These are phyloP conservation scores for Pyrrhosoma nymphula DNA, from an alignment of 2,888 invertebrate species.

Conservation along the genomic window DNA sequence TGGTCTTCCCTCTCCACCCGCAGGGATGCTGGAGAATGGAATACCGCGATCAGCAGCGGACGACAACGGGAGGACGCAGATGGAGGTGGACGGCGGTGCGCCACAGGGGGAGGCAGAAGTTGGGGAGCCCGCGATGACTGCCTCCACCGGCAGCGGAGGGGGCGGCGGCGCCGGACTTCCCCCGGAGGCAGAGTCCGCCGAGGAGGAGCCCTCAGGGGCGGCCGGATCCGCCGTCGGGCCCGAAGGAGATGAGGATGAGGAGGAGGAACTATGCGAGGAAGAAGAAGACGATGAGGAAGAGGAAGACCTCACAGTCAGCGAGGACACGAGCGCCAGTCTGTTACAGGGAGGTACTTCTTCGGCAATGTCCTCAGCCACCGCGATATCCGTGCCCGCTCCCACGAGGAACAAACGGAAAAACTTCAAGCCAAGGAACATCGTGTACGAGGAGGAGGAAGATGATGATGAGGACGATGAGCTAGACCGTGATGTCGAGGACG, in stretches of 20 bases:
- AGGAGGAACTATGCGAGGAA: background rate
- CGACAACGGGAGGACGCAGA: constrained; percentile 34
- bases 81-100: constrained; percentile 45
- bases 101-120: constrained; percentile 38
- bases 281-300: constrained; percentile 45
- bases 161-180: background rate
- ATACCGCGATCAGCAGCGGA: constrained; percentile 55
- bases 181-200: background rate
- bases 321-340: constrained; percentile 78
- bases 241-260: constrained; percentile 24
- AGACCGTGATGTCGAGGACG: constrained; percentile 73
- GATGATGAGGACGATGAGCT: constrained; percentile 73
- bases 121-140: constrained; percentile 9
- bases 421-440: constrained; percentile 87
- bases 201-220: background rate
- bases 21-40: constrained; percentile 66
- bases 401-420: constrained; percentile 89
- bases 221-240: background rate
- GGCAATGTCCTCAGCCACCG: constrained; percentile 78
- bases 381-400: constrained; percentile 76
- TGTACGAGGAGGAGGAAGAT: constrained; percentile 75
- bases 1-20: background rate
- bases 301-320: constrained; percentile 79
- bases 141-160: background rate
- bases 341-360: constrained; percentile 80